phyloP scores from a whole-genome alignment of 2,888 invertebrate species.

The Ischnura elegans region DNA sequence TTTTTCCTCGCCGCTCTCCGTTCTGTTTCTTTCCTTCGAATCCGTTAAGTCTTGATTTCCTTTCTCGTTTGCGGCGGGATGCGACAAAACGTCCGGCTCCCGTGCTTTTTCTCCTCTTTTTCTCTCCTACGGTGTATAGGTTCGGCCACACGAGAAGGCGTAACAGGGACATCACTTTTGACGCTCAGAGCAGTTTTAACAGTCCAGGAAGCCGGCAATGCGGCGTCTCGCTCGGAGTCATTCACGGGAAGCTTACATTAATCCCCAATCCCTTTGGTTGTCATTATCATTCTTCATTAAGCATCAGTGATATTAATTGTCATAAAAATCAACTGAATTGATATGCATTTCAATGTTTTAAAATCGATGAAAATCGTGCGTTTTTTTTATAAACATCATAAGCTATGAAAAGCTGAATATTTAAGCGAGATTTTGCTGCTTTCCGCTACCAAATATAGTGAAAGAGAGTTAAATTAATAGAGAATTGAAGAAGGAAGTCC shows the following conservation, averaged over 20 bases:
- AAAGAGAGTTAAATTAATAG: too few species aligned
- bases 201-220: background rate
- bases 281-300: too few species aligned
- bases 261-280: too few species aligned
- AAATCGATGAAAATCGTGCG: too few species aligned
- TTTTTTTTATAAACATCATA: too few species aligned
- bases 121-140: background rate
- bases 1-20: background rate
- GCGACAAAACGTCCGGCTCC: background rate
- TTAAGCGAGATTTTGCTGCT: too few species aligned
- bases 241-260: background rate
- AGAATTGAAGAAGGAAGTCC: too few species aligned
- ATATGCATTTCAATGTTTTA: too few species aligned
- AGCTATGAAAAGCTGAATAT: too few species aligned
- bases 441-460: too few species aligned
- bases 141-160: background rate
- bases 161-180: constrained; percentile 23
- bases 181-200: background rate
- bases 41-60: constrained; percentile 50
- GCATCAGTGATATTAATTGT: too few species aligned
- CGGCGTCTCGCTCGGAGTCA: background rate
- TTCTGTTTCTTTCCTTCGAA: constrained; percentile 42
- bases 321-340: too few species aligned
- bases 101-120: background rate
- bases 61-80: constrained; percentile 35